A percentile compares a stretch with the other conserved stretches of the same genome.
Evolutionary conservation across 2,797 vertebrate species (phyloP).

Genomic region (Oreochromis mossambicus): DNA sequence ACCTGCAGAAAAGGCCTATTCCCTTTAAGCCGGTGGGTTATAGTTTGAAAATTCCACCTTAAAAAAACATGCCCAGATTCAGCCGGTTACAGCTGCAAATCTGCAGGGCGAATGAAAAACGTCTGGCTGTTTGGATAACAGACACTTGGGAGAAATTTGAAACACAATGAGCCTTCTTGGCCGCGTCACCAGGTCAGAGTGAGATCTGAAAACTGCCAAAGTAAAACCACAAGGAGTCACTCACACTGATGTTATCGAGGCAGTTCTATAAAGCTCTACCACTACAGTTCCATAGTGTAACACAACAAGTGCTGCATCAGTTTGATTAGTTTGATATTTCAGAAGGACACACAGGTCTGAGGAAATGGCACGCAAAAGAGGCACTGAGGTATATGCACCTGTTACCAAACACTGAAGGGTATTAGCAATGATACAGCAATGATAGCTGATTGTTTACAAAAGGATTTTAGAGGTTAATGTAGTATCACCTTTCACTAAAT

Average conservation of each 20-base stretch:
- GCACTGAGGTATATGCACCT: neutral
- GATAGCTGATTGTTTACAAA: neutral
- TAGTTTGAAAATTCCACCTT: neutral
- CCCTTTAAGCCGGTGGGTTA: neutral
- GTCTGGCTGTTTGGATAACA: neutral
- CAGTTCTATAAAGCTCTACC: neutral
- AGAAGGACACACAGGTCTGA: neutral
- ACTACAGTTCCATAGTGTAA: neutral
- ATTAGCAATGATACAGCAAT: neutral
- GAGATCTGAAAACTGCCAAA: neutral
- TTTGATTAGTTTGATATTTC: neutral
- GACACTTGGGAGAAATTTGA: neutral
- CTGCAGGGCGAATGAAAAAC: neutral
- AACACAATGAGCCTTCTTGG: neutral
- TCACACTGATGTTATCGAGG: neutral
- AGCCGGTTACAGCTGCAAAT: neutral
- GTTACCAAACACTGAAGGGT: fast-evolving
- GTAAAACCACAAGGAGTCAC: neutral
- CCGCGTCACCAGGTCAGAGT: neutral
- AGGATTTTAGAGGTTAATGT: neutral
- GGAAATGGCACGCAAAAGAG: neutral
- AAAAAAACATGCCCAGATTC: neutral
- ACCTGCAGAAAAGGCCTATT: neutral
- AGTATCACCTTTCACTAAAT: neutral
- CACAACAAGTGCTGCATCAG: neutral